Percentiles rank a stretch among this genome's conserved stretches.
Evolutionary conservation across 2,888 invertebrate genomes (phyloP).

Genomic region (Adela reaumurella): DNA sequence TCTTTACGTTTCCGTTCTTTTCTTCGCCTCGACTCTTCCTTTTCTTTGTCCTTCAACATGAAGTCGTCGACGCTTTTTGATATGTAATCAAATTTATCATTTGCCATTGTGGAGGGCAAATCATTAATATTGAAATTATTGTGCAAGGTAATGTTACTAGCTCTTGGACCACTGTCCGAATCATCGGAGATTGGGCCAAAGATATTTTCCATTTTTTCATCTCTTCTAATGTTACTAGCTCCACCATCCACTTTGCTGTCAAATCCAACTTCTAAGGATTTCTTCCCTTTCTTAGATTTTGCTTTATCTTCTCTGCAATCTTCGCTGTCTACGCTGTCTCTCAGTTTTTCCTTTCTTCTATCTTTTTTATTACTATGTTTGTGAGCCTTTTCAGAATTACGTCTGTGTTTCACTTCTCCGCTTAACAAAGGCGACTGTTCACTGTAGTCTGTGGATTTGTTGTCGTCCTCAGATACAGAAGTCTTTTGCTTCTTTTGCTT

Average conservation of each 20-base stretch:
- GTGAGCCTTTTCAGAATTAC: constrained; percentile 45
- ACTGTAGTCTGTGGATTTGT: constrained; percentile 22
- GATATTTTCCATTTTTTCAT: constrained; percentile 83
- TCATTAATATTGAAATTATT: constrained; percentile 23
- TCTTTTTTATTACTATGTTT: constrained; percentile 57
- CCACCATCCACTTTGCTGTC: constrained; percentile 25
- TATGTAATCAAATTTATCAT: constrained; percentile 14
- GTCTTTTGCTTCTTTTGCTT: constrained; percentile 77
- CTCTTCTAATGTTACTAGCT: constrained; percentile 52
- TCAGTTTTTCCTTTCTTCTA: constrained; percentile 56
- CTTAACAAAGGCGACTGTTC: constrained; percentile 7
- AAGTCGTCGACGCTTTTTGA: constrained; percentile 18
- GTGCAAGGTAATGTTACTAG: constrained; percentile 17
- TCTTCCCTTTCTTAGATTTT: constrained; percentile 59
- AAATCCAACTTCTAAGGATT: constrained; percentile 22
- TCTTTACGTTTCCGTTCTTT: constrained; percentile 64
- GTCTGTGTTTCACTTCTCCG: constrained; percentile 33
- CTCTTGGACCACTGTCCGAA: constrained; percentile 33
- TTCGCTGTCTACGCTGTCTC: constrained; percentile 46
- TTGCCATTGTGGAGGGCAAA: constrained; percentile 17
- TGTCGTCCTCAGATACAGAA: constrained; percentile 57
- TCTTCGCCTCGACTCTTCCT: constrained; percentile 56
- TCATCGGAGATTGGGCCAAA: constrained; percentile 85
- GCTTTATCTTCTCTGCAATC: constrained; percentile 51
- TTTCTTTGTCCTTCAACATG: constrained; percentile 30